Percentiles rank a stretch among this genome's conserved stretches.
Conservation (phyloP, 2,888 invertebrate genomes). For the Teleiodes luculella region DNA sequence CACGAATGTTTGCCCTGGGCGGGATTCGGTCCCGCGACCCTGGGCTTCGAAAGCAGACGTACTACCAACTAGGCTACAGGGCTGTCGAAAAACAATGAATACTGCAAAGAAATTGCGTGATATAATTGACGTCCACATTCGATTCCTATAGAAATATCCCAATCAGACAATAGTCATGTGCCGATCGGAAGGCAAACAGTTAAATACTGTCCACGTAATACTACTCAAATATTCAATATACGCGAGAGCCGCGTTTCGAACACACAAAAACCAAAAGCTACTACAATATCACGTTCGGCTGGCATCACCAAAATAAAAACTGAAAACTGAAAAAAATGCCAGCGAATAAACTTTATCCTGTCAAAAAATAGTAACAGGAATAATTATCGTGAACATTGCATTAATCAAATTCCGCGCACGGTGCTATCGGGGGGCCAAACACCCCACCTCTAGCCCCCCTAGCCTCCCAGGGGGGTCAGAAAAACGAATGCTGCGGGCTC, state of each 20-base stretch:
- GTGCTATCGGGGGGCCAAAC: constrained; percentile 58
- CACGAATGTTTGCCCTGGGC: too few relatives aligned
- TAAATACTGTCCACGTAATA: background rate
- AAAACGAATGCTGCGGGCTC: constrained; percentile 71
- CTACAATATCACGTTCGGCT: constrained; percentile 25
- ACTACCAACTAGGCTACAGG: too few relatives aligned
- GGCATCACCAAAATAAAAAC: constrained; percentile 25
- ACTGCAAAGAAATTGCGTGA: too few relatives aligned
- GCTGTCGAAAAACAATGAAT: too few relatives aligned
- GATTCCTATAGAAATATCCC: too few relatives aligned
- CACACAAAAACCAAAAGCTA: constrained; percentile 1
- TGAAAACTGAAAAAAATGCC: constrained; percentile 43
- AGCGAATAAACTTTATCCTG: constrained; percentile 65
- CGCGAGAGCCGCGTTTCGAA: constrained; percentile 1
- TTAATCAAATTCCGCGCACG: constrained; percentile 78
- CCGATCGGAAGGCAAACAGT: background rate
- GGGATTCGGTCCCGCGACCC: too few relatives aligned
- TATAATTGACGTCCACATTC: too few relatives aligned
- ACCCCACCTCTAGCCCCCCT: background rate
- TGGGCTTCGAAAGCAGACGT: too few relatives aligned
- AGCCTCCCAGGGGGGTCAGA: constrained; percentile 30
- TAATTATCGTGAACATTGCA: constrained; percentile 78
- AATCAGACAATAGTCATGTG: background rate
- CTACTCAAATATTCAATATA: constrained; percentile 2
- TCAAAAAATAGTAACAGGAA: constrained; percentile 77